Evolutionary conservation across 2,113 vertebrate genomes (phyloP).

Genomic region (Falcunculus frontatus): DNA sequence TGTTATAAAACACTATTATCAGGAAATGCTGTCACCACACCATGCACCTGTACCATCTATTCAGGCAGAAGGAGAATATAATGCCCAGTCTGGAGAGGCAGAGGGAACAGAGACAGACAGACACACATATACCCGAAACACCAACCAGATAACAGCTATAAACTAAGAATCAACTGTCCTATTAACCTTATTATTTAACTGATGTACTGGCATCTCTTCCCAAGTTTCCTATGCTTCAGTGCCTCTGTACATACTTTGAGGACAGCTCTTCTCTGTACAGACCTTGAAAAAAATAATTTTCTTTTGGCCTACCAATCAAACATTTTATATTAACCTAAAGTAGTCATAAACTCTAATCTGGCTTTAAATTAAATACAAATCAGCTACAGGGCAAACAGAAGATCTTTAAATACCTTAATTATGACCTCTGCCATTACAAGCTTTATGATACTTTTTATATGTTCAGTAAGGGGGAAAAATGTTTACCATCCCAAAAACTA

Average conservation of each 20-base stretch:
- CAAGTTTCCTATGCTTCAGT: background rate
- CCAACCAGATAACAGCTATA: background rate
- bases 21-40: background rate
- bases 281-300: background rate
- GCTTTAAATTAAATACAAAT: background rate
- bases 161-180: background rate
- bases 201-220: background rate
- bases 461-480: accelerated
- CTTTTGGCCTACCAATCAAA: background rate
- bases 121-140: background rate
- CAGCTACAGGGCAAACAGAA: background rate
- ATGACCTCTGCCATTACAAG: background rate
- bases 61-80: background rate
- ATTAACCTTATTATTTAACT: background rate
- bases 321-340: background rate
- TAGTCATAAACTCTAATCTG: background rate
- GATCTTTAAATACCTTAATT: background rate
- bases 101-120: background rate
- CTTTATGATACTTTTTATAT: background rate
- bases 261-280: background rate
- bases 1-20: background rate
- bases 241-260: background rate
- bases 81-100: background rate
- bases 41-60: background rate
- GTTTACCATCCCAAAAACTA: background rate